Percentiles rank a stretch among this genome's conserved stretches.
Evolutionary conservation across 1,140 invertebrate genomes (phyloP).

Genomic region (Drosophila saltans): DNA sequence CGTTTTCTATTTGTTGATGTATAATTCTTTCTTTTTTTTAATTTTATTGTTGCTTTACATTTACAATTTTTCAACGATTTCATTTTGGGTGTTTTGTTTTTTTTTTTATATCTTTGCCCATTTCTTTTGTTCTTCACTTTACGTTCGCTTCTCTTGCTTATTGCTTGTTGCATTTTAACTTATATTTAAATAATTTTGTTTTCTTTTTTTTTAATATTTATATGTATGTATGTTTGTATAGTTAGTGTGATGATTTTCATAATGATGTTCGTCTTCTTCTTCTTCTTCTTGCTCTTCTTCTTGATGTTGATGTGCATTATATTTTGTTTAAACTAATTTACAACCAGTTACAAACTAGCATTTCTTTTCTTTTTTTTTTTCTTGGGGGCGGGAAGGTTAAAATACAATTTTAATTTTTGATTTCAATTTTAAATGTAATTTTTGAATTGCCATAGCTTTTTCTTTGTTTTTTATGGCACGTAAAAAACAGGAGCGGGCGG

Average conservation of each 20-base stretch:
- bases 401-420: constrained; percentile 35
- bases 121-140: constrained; percentile 16
- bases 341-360: constrained; percentile 73
- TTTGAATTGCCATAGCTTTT: too few species aligned
- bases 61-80: constrained; percentile 45
- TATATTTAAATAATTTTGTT: constrained; percentile 64
- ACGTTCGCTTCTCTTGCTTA: constrained; percentile 63
- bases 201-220: not conserved
- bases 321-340: constrained; percentile 62
- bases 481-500: too few species aligned
- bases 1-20: constrained; percentile 4
- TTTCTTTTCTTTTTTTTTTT: constrained; percentile 15
- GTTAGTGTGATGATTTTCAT: constrained; percentile 42
- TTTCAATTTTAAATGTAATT: constrained; percentile 22
- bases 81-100: constrained; percentile 24
- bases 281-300: not conserved
- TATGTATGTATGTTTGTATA: constrained; percentile 5
- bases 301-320: constrained; percentile 42
- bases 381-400: not conserved
- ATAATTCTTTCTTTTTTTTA: constrained; percentile 11
- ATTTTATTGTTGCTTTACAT: constrained; percentile 36
- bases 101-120: not conserved
- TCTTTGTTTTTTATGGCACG: too few species aligned
- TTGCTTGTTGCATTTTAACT: constrained; percentile 76
- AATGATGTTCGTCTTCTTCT: not conserved